Conservation (phyloP, 2,888 invertebrate genomes). For the Blastobasis adustella region DNA sequence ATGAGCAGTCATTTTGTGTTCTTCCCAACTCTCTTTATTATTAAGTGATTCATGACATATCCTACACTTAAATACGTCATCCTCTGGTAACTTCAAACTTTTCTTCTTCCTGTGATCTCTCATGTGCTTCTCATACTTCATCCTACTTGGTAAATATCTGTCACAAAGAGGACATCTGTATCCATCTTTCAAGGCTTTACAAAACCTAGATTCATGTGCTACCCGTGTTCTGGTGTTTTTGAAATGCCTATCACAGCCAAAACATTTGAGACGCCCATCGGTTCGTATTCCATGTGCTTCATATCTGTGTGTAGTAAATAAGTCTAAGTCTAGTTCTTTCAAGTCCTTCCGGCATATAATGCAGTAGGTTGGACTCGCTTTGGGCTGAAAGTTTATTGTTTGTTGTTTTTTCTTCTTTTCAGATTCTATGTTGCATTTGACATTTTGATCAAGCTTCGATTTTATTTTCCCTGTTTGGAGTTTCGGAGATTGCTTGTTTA, state of each 20-base stretch:
- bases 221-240: slow-evolving; percentile 37
- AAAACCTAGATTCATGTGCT: slow-evolving; percentile 46
- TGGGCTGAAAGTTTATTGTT: slow-evolving; percentile 20
- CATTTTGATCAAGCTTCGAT: too few species aligned
- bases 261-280: slow-evolving; percentile 44
- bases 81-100: slow-evolving; percentile 30
- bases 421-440: too few species aligned
- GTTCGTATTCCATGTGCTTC: slow-evolving; percentile 43
- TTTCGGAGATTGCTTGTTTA: too few species aligned
- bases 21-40: slow-evolving; percentile 34
- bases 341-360: slow-evolving; percentile 45
- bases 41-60: slow-evolving; percentile 42
- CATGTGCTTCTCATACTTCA: slow-evolving; percentile 46
- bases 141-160: slow-evolving; percentile 39
- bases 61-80: slow-evolving; percentile 42
- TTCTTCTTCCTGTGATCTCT: slow-evolving; percentile 42
- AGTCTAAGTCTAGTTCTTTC: slow-evolving; percentile 25
- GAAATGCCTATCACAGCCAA: slow-evolving; percentile 52
- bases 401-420: too few species aligned
- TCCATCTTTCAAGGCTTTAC: slow-evolving; percentile 51
- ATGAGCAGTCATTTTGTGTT: slow-evolving; percentile 38
- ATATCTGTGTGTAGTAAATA: slow-evolving; percentile 35
- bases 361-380: slow-evolving; percentile 40
- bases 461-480: too few species aligned
- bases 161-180: slow-evolving; percentile 48